phyloP scores from a whole-genome alignment of 2,797 vertebrate species.

The Betta splendens region DNA sequence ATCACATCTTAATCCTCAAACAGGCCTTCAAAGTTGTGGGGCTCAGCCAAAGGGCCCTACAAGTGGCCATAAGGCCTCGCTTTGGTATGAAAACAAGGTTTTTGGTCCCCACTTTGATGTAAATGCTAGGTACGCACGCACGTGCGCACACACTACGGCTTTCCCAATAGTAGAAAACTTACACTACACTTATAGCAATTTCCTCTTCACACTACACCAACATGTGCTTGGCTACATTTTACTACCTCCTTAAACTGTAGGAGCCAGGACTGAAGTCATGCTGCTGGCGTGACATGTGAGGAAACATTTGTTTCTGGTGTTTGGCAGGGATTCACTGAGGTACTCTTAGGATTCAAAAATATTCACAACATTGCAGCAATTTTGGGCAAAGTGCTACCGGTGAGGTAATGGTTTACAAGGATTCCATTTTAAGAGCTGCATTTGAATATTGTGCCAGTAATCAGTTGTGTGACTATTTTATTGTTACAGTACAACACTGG shows the following conservation, averaged over 20 bases:
- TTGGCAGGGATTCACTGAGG: slow-evolving; percentile 64
- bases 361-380: slow-evolving; percentile 69
- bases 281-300: slow-evolving; percentile 71
- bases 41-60: no score
- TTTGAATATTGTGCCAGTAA: slow-evolving; percentile 61
- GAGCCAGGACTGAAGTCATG: slow-evolving; percentile 76
- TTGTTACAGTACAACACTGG: slow-evolving; percentile 42
- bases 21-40: no score
- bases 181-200: slow-evolving; percentile 62
- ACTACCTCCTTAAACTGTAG: slow-evolving; percentile 61
- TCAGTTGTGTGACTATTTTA: slow-evolving; percentile 63
- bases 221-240: slow-evolving; percentile 63
- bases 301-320: slow-evolving; percentile 61
- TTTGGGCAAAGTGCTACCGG: slow-evolving; percentile 65
- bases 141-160: slow-evolving; percentile 20
- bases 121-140: no score
- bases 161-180: slow-evolving; percentile 52
- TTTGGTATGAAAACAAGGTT: no score
- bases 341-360: slow-evolving; percentile 67
- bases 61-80: no score
- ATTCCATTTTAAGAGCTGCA: slow-evolving; percentile 69
- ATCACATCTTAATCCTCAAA: no score
- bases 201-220: slow-evolving; percentile 57
- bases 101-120: no score
- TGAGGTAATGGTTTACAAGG: slow-evolving; percentile 76